Percentiles rank a stretch among this genome's conserved stretches.
These are phyloP conservation scores for Diplodus sargus DNA, from an alignment of 2,797 vertebrate genomes.

Conservation along the genomic window DNA sequence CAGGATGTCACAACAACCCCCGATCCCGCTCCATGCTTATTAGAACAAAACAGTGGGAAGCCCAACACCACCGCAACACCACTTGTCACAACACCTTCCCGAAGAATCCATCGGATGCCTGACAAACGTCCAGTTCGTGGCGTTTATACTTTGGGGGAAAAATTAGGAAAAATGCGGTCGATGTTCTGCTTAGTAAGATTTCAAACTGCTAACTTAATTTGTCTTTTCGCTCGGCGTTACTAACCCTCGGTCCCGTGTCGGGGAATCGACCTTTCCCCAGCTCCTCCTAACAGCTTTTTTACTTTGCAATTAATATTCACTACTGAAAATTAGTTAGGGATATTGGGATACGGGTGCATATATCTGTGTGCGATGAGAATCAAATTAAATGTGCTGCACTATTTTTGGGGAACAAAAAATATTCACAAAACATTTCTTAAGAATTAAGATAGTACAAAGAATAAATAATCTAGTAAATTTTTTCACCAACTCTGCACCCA, in stretches of 20 bases:
- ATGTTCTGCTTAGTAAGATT: background rate
- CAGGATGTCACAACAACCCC: constrained; percentile 81
- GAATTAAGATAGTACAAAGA: no score
- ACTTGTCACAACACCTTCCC: constrained; percentile 71
- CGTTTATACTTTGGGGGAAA: constrained; percentile 4
- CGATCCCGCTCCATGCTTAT: constrained; percentile 71
- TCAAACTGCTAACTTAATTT: background rate
- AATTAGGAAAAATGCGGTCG: constrained; percentile 17
- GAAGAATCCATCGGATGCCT: constrained; percentile 40
- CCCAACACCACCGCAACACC: constrained; percentile 54
- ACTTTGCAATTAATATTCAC: background rate
- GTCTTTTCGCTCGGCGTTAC: background rate
- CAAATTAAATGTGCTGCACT: no score
- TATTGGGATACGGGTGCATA: no score
- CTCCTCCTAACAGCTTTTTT: background rate
- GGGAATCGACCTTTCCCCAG: background rate
- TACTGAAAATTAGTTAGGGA: no score
- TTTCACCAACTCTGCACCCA: no score
- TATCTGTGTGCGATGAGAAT: no score
- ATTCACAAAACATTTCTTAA: no score
- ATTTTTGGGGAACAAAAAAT: no score
- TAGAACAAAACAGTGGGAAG: constrained; percentile 77
- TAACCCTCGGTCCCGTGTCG: background rate
- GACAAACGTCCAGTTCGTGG: constrained; percentile 35
- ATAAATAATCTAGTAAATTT: no score